Percentiles rank a stretch among this genome's conserved stretches.
phyloP scores from a whole-genome alignment of 1,140 invertebrate species.

The Cydia strobilella region DNA sequence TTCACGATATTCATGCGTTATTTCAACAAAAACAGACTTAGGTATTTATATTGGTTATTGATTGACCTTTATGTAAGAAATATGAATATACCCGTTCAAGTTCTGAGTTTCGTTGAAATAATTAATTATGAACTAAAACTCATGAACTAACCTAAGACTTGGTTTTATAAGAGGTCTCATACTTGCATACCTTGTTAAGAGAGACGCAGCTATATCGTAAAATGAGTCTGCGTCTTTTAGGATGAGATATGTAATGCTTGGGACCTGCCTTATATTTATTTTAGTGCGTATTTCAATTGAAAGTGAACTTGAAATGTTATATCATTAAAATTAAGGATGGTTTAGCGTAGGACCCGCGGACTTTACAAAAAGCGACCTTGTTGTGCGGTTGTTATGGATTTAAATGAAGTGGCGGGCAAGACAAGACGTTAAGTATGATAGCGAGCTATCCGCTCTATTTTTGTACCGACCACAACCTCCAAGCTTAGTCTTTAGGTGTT shows the following conservation, averaged over 20 bases:
- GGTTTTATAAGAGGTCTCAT: neutral
- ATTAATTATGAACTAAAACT: neutral
- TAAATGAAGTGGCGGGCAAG: neutral
- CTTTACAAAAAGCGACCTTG: neutral
- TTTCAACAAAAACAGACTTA: neutral
- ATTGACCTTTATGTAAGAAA: neutral
- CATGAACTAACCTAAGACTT: constrained; percentile 6
- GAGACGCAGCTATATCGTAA: neutral
- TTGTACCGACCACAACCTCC: constrained; percentile 52
- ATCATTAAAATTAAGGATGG: constrained; percentile 29
- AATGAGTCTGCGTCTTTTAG: neutral
- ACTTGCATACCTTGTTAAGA: neutral
- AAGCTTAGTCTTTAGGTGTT: neutral
- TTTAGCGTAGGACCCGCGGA: neutral
- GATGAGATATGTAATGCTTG: neutral
- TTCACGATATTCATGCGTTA: neutral
- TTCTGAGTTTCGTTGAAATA: neutral
- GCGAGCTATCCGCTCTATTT: constrained; percentile 58
- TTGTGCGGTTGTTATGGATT: neutral
- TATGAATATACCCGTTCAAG: neutral
- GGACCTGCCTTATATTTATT: constrained; percentile 17
- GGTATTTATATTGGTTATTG: neutral
- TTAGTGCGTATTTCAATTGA: constrained; percentile 26
- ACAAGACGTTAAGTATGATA: constrained; percentile 51
- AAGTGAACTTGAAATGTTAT: constrained; percentile 28